Evolutionary conservation across 2,113 vertebrate genomes (phyloP), one percentile per base, ranked within the genome.

Genomic region (Tetrax tetrax): DNA sequence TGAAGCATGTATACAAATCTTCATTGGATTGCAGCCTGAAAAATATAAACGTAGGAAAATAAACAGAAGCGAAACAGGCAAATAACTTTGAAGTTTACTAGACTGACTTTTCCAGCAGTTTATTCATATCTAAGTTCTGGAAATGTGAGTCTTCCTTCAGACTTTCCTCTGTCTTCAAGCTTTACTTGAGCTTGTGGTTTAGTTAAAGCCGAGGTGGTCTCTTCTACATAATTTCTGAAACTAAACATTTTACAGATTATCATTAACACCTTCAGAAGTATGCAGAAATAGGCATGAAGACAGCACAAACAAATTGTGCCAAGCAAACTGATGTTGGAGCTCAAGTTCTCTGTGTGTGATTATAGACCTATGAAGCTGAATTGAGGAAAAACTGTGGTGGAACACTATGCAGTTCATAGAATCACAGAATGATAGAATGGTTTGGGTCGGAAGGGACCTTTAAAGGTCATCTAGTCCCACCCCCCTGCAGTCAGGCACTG

Each of bases 321-420:
- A 74, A 92, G 28, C 50, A 31, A 83, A n/a, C 9, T 14, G 38
- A 35, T 29, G 35, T 64, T 68, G 41, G 33, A 92, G 31, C 50
- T 53, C 27, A 45, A 47, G 28, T 65, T 85, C n/a, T 71, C 20
- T 6, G 7, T 38, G 22, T 25, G 12, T 23, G 21, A 29, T 54
- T 79, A 29, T 3, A 70, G 24, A 19, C 25, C 25, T 29, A 7
- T 19, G 14, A 21, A 37, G 21, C 18, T 0, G 0, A 64, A 65
- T 0, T 14, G 47, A 74, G 60, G 22, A 10, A 56, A 65, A 87
- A 19, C 10, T 11, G 7, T 20, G 35, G n/a, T 12, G 25, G 43
- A 64, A 35, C 17, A 4, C 31, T 29, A 4, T 29, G 24, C 4
- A 47, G 56, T 68, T 53, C 14, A 15, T 43, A 43, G 41, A 43